These are phyloP conservation scores for Gonioctena quinquepunctata DNA, from an alignment of 1,140 invertebrate genomes.

Conservation along the genomic window DNA sequence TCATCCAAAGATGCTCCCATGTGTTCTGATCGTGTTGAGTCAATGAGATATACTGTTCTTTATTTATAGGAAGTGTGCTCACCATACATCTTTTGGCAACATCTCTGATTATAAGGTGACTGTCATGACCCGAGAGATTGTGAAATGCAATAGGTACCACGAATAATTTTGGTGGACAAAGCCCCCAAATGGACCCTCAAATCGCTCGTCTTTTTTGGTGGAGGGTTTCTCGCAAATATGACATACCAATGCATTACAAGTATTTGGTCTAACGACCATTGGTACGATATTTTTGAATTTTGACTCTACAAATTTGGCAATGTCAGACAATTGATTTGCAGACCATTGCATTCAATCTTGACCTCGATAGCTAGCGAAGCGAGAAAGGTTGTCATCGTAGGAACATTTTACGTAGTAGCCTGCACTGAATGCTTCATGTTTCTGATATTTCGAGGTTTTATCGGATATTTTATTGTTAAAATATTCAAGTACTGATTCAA, in stretches of 20 bases:
- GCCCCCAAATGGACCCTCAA: slow-evolving; percentile 48
- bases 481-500: slow-evolving; percentile 42
- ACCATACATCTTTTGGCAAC: slow-evolving; percentile 14
- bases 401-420: slow-evolving; percentile 24
- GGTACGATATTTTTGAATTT: slow-evolving; percentile 30
- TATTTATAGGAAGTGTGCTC: slow-evolving; percentile 32
- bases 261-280: slow-evolving; percentile 19
- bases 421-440: slow-evolving; percentile 46
- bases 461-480: background rate
- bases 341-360: slow-evolving; percentile 42
- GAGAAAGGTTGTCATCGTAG: slow-evolving; percentile 41
- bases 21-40: slow-evolving; percentile 18
- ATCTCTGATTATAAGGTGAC: slow-evolving; percentile 29
- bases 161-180: slow-evolving; percentile 43
- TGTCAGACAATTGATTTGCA: slow-evolving; percentile 28
- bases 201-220: slow-evolving; percentile 38
- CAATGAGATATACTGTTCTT: slow-evolving; percentile 36
- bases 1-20: slow-evolving; percentile 27
- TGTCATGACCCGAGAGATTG: slow-evolving; percentile 33
- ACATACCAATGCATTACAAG: slow-evolving; percentile 25
- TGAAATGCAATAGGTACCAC: slow-evolving; percentile 40
- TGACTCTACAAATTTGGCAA: slow-evolving; percentile 30
- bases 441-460: slow-evolving; percentile 34
- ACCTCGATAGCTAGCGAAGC: slow-evolving; percentile 37
- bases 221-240: slow-evolving; percentile 45